These are phyloP conservation scores for Nesometra sesokonis DNA, from an alignment of 35 echinoderm and acorn worm species.

Conservation along the genomic window DNA sequence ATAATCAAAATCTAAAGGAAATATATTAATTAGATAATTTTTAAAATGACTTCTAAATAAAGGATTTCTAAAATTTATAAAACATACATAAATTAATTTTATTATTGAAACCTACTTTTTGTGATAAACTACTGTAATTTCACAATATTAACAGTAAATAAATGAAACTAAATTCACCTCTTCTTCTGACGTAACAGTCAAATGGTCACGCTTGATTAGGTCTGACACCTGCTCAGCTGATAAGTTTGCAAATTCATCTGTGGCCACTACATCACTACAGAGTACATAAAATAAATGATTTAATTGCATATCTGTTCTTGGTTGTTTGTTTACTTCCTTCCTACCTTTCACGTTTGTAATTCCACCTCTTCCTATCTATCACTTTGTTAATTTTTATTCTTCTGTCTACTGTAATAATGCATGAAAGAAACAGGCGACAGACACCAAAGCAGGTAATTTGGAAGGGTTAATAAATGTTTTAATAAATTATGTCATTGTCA, in stretches of 20 bases:
- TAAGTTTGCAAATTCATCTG: slow-evolving; percentile 80
- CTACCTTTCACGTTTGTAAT: not conserved
- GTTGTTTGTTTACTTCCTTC: not conserved
- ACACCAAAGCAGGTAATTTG: no score
- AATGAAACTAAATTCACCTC: slow-evolving; percentile 33
- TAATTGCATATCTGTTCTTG: not conserved
- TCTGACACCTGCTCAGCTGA: slow-evolving; percentile 85
- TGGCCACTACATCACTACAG: slow-evolving; percentile 35
- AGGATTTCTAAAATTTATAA: no score
- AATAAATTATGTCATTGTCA: no score
- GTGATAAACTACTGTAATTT: not conserved
- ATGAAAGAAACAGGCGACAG: no score
- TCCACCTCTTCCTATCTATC: not conserved
- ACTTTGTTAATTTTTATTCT: not conserved
- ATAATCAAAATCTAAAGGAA: no score
- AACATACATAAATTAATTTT: no score
- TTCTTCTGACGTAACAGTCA: slow-evolving; percentile 87
- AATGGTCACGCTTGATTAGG: slow-evolving; percentile 84
- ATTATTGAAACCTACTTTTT: no score
- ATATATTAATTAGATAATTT: no score
- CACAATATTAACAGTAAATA: not conserved
- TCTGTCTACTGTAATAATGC: not conserved
- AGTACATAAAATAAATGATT: not conserved
- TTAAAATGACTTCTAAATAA: no score
- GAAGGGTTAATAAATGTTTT: no score